Percentiles rank a stretch among this genome's conserved stretches.
phyloP scores from a whole-genome alignment of 2,888 invertebrate species.

The Andrena marginata region DNA sequence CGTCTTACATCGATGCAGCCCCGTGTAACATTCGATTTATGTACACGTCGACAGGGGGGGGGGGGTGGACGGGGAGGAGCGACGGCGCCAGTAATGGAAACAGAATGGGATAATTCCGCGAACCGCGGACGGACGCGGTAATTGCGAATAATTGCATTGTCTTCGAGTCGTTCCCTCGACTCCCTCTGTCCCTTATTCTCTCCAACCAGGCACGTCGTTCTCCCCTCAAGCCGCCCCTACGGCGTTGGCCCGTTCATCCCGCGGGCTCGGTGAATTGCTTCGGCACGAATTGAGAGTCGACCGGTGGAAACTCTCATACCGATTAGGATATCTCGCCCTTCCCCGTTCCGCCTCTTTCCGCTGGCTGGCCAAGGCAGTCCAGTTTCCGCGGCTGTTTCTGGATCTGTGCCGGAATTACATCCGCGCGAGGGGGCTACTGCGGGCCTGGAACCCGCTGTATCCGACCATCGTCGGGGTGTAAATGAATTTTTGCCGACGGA shows the following conservation, averaged over 20 bases:
- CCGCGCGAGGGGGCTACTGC: not conserved
- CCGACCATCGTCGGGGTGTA: slow-evolving; percentile 5
- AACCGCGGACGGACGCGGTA: slow-evolving; percentile 82
- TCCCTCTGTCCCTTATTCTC: slow-evolving; percentile 63
- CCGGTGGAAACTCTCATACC: slow-evolving; percentile 73
- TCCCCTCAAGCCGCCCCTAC: slow-evolving; percentile 2
- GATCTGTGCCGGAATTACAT: slow-evolving; percentile 23
- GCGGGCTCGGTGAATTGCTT: slow-evolving; percentile 75
- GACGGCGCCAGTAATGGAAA: slow-evolving; percentile 79
- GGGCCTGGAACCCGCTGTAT: slow-evolving; percentile 6
- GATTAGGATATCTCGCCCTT: slow-evolving; percentile 67
- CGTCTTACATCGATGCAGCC: slow-evolving; percentile 43
- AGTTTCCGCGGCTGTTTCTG: slow-evolving; percentile 20
- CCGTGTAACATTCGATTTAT: slow-evolving; percentile 29
- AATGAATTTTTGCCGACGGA: slow-evolving; percentile 18
- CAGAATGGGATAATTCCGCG: slow-evolving; percentile 83
- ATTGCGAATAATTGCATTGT: slow-evolving; percentile 85
- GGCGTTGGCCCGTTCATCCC: slow-evolving; percentile 42
- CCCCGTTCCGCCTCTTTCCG: slow-evolving; percentile 35
- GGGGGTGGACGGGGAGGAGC: slow-evolving; percentile 47
- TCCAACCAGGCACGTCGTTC: slow-evolving; percentile 13
- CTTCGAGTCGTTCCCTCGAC: slow-evolving; percentile 82
- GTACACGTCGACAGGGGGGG: slow-evolving; percentile 23
- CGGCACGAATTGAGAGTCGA: slow-evolving; percentile 78
- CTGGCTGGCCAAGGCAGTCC: slow-evolving; percentile 10